A percentile compares a stretch with the other conserved stretches of the same genome.
These are phyloP conservation scores for Melanocharis versteri DNA, from an alignment of 2,113 vertebrate genomes.

Conservation along the genomic window DNA sequence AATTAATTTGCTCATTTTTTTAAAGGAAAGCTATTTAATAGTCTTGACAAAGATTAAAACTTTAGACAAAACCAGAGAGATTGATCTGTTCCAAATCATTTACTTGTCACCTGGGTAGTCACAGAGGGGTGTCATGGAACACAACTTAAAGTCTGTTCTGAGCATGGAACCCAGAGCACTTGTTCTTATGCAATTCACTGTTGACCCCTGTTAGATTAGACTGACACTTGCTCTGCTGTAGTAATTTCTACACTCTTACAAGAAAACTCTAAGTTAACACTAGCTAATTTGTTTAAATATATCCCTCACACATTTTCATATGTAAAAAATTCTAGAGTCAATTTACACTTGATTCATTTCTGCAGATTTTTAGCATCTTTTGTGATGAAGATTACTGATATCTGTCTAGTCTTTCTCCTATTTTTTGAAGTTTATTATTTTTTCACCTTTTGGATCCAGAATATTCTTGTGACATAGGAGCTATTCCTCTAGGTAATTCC, in stretches of 20 bases:
- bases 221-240: not conserved
- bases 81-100: not conserved
- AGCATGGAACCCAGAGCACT: not conserved
- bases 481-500: not conserved
- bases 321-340: accelerated
- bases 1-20: not conserved
- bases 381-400: not conserved
- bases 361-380: not conserved
- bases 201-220: not conserved
- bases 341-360: not conserved
- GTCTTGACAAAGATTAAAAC: not conserved
- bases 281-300: not conserved
- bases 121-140: not conserved
- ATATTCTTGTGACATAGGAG: not conserved
- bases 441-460: accelerated
- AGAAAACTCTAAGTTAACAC: not conserved
- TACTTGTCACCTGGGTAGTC: not conserved
- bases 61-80: not conserved
- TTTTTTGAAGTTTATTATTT: not conserved
- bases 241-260: not conserved
- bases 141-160: not conserved
- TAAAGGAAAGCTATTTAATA: not conserved
- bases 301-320: not conserved
- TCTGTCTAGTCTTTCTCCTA: not conserved
- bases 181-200: not conserved